phyloP scores from a whole-genome alignment of 1,140 invertebrate genomes.

The Eueides isabella region DNA sequence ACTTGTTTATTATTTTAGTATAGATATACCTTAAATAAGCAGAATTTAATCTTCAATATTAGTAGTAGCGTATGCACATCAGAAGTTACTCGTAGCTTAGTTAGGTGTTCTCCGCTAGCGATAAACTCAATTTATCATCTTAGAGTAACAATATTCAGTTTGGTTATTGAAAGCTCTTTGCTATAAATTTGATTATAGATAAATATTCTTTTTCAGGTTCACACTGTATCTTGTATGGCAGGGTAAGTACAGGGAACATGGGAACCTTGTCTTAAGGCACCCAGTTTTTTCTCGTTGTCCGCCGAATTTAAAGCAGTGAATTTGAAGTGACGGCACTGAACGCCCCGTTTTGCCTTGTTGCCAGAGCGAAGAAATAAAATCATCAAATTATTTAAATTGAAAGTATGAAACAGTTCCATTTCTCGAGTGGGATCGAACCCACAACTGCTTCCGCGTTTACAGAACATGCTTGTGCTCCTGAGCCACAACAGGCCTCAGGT shows the following conservation, averaged over 20 bases:
- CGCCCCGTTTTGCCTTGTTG: no score
- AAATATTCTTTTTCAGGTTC: not conserved
- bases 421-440: no score
- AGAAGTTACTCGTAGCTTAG: constrained; percentile 13
- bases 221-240: not conserved
- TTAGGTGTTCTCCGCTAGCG: constrained; percentile 8
- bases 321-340: no score
- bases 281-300: not conserved
- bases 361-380: no score
- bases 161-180: constrained; percentile 14
- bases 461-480: no score
- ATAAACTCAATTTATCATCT: constrained; percentile 36
- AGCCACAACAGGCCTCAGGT: no score
- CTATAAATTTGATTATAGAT: not conserved
- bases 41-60: not conserved
- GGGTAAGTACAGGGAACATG: not conserved
- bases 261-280: not conserved
- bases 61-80: not conserved
- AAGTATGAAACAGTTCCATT: no score
- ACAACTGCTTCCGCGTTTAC: no score
- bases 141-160: constrained; percentile 11
- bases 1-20: no score
- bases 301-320: no score
- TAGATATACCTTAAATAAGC: not conserved
- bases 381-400: no score